Conservation (phyloP, 2,888 invertebrate genomes). For the Smittia aterrima region DNA sequence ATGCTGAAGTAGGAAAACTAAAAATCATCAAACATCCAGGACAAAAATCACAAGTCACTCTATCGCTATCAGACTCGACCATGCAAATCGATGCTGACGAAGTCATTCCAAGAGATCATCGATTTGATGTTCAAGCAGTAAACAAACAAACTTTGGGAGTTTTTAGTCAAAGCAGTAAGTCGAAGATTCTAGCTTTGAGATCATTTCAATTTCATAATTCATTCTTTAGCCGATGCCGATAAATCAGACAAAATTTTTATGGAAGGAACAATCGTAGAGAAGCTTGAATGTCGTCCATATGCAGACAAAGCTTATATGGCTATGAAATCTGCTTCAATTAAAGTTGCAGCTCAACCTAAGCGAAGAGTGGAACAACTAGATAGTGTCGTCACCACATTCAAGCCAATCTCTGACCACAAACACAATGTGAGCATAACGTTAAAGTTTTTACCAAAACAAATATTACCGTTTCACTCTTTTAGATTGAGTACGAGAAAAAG, state of each 20-base stretch:
- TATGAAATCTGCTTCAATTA: conserved; percentile 82
- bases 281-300: conserved; percentile 88
- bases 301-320: conserved; percentile 88
- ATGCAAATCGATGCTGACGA: conserved; percentile 75
- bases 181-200: conserved; percentile 34
- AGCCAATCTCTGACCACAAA: conserved; percentile 89
- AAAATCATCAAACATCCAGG: conserved; percentile 79
- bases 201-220: too few species aligned
- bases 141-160: conserved; percentile 89
- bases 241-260: conserved; percentile 79
- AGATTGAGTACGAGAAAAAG: conserved; percentile 86
- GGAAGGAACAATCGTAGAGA: conserved; percentile 95
- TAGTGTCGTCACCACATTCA: conserved; percentile 83
- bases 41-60: conserved; percentile 82
- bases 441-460: too few species aligned
- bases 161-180: conserved; percentile 81
- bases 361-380: conserved; percentile 84
- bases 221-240: conserved; percentile 60
- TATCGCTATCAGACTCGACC: conserved; percentile 78
- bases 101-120: conserved; percentile 88
- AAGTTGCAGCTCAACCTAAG: conserved; percentile 81
- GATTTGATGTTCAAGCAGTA: conserved; percentile 86
- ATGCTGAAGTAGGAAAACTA: conserved; percentile 90
- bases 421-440: conserved; percentile 73
- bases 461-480: too few species aligned